Base-by-base conservation (phyloP, 2,797 vertebrate species). In the Chaetophractus vellerosus region DNA sequence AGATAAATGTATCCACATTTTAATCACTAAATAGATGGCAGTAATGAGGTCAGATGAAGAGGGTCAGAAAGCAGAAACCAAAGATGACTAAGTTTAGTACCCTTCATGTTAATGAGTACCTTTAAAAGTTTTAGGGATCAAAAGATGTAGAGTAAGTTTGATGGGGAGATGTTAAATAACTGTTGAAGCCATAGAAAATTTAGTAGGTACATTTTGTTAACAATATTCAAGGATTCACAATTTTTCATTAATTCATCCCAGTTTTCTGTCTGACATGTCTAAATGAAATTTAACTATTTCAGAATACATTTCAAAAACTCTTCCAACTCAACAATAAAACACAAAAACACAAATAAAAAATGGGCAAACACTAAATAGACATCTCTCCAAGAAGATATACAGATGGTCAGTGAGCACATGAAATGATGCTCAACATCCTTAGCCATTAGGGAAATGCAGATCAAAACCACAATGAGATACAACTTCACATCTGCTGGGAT, bases 221-320 rank as follows among this genome's bases (percentile, higher is more conserved):
- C 52, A 93, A 26, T 88, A 93, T 78, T 84, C 41, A 95, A 26
- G 18, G 28, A 71, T 24, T 88, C 52, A 55, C 2, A 24, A 16
- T 61, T 69, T 95, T 86, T 57, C 24, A 83, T 74, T 87, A 74
- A 68, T 87, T 92, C 36, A 90, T 26, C 24, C 31, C 31, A 85
- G 36, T 38, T 7, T 88, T 88, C 68, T 85, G 2, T 82, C 9
- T 26, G 12, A 14, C 31, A 90, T 19, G 84, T 31, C 19, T 88
- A 19, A 57, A 50, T 90, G 76, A 82, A 94, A 68, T 82, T 59
- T 64, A 81, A 81, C 19, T 45, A 68, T 82, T 88, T 92, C 79
- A 45, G 41, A 92, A 88, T 74, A 84, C 15, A 92, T 86, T 84
- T 92, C 33, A 93, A 66, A 88, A 55, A 55, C 24, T 80, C 21